Base-by-base conservation (phyloP, 2,797 vertebrate species). In the Streptopelia turtur region DNA sequence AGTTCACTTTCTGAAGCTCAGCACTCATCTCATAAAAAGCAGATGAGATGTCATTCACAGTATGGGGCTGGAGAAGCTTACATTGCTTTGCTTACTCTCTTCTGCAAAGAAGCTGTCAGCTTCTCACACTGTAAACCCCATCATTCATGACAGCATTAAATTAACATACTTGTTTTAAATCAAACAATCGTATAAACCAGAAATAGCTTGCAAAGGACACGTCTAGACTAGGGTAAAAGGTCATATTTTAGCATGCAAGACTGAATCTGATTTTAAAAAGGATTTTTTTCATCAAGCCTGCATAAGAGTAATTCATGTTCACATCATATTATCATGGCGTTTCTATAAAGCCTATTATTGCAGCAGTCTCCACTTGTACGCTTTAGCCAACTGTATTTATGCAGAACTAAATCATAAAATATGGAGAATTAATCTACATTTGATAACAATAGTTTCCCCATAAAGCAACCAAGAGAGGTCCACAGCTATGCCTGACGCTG, bases 171-270 rank as follows among this genome's bases (percentile, higher is more conserved):
- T 60, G 39, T 55, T 91, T 94, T 47, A 89, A 82, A 93, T 89
- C 86, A 92, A 80, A 83, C 56, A 82, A 71, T 66, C 71, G 74
- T 83, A 87, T 84, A 90, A 95, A 93, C 86, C 79, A 92, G 91
- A 83, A 94, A 83, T 68, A 90, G 41, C 88, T 90, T 96, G 94
- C 69, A 91, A 76, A 95, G 90, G 78, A 84, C 88, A 55, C 52
- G 83, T 94, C 94, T 94, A 90, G 95, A 94, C 95, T 84, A 76
- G 83, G 77, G 69, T 70, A 91, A 91, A 83, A 91, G 88, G 83
- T 91, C 70, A 25, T 74, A 47, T 61, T 96, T 92, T 84, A 91
- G 74, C 70, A 59, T 33, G 77, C 83, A 88, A 94, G 81, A 80
- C 70, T 61, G 88, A 94, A 83, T 53, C 89, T 30, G 90, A 85